These are phyloP conservation scores for Perodicticus potto DNA, from an alignment of 2,797 vertebrate species.

Conservation along the genomic window DNA sequence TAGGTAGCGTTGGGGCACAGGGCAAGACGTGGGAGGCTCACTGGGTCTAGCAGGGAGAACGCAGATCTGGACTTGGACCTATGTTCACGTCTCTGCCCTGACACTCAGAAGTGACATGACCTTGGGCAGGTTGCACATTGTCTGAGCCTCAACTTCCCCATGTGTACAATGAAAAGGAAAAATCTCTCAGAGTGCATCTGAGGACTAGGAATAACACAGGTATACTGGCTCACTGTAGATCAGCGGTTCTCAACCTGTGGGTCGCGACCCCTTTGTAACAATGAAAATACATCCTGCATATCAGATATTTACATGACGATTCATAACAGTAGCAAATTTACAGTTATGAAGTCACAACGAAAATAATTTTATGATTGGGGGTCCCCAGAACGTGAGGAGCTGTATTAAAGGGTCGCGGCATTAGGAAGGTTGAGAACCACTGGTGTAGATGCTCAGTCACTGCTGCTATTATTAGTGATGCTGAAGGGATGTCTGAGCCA, in stretches of 20 bases:
- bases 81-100: background rate
- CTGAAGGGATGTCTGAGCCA: background rate
- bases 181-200: background rate
- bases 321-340: too few species aligned
- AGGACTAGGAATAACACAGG: background rate
- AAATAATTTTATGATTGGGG: too few species aligned
- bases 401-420: too few species aligned
- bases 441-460: background rate
- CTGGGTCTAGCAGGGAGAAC: background rate
- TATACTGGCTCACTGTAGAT: background rate
- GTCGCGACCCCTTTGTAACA: too few species aligned
- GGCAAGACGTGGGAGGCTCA: background rate
- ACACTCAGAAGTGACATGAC: fast-evolving
- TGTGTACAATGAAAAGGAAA: background rate
- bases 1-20: background rate
- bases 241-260: too few species aligned
- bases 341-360: too few species aligned
- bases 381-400: too few species aligned
- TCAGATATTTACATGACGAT: too few species aligned
- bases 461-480: fast-evolving
- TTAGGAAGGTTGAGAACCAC: too few species aligned
- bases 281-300: too few species aligned
- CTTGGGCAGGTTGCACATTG: background rate
- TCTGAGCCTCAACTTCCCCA: background rate
- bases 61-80: fast-evolving